These are phyloP conservation scores for Pagrus major DNA, from an alignment of 2,113 vertebrate species.

Conservation along the genomic window DNA sequence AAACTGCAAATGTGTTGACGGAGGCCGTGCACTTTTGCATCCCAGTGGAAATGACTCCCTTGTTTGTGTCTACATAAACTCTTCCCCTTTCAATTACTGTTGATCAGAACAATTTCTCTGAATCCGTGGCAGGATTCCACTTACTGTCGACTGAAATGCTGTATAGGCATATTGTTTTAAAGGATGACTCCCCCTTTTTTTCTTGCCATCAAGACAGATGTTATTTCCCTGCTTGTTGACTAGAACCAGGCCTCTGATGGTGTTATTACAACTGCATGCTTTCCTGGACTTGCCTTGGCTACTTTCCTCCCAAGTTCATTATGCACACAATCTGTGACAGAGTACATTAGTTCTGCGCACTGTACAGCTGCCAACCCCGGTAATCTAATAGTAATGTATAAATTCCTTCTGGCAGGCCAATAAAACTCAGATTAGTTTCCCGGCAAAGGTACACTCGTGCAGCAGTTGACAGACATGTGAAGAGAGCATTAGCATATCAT, in stretches of 20 bases:
- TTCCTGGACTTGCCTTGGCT: constrained; percentile 66
- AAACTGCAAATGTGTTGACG: background rate
- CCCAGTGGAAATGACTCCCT: background rate
- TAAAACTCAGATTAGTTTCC: constrained; percentile 84
- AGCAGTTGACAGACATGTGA: constrained; percentile 77
- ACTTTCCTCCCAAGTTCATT: constrained; percentile 79
- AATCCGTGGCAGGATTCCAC: constrained; percentile 15
- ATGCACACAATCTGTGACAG: constrained; percentile 83
- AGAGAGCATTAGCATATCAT: constrained; percentile 79
- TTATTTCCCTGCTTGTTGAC: constrained; percentile 50
- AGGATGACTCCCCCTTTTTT: constrained; percentile 16
- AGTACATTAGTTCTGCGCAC: constrained; percentile 80
- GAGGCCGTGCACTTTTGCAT: background rate
- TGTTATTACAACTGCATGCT: constrained; percentile 55
- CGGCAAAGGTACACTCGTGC: constrained; percentile 72
- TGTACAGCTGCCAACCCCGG: constrained; percentile 78
- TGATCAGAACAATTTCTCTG: constrained; percentile 38
- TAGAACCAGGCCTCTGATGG: constrained; percentile 31
- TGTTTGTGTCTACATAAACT: background rate
- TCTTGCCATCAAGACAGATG: constrained; percentile 33
- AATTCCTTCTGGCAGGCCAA: constrained; percentile 85
- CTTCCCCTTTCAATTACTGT: constrained; percentile 30
- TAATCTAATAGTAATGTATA: constrained; percentile 82
- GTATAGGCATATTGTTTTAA: constrained; percentile 38
- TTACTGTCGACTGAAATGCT: constrained; percentile 13